Base-by-base conservation (phyloP, 2,797 vertebrate species). In the Centropyge bicolor region DNA sequence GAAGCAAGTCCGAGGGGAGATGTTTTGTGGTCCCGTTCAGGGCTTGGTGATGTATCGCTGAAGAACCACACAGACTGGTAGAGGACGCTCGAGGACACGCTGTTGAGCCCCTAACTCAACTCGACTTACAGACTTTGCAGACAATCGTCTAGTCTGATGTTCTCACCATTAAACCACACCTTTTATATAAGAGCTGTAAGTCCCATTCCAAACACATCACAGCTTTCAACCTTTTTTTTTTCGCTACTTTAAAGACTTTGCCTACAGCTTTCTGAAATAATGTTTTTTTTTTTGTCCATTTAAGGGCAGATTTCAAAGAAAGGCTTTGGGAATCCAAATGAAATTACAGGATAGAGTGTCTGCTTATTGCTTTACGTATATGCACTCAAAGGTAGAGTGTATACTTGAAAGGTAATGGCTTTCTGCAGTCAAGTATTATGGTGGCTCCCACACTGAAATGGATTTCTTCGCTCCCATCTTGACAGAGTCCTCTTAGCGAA, bases 371-470 rank as follows among this genome's bases (percentile, higher is more conserved):
- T 86, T 92, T 89, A 31, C 27, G 27, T 31, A 88, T 91, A 94
- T 89, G 92, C 88, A 92, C 93, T 95, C 92, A 92, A 92, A 91
- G 83, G 78, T 87, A 83, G 85, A 91, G 88, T 86, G 81, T 90
- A 74, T 57, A 86, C 89, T 91, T 84, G 66, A 88, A 89, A 87
- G 80, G 84, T 92, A 94, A 94, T 94, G 91, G 90, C 91, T 89
- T 88, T 90, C 82, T 88, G 65, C 70, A 81, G 88, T 89, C 86
- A 83, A 88, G 84, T 88, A 86, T 83, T 84, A 87, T 66, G 69
- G 89, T 90, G 82, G 86, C 82, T 86, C 69, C 82, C 68, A 59
- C 62, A 67, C 78, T 89, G 88, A 92, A 94, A 94, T 89, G 81
- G 89, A 94, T 94, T 89, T 90, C 87, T 93, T 91, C 85, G 81